Evolutionary conservation across 2,113 vertebrate species (phyloP).

Genomic region (Anser brachyrhynchus): DNA sequence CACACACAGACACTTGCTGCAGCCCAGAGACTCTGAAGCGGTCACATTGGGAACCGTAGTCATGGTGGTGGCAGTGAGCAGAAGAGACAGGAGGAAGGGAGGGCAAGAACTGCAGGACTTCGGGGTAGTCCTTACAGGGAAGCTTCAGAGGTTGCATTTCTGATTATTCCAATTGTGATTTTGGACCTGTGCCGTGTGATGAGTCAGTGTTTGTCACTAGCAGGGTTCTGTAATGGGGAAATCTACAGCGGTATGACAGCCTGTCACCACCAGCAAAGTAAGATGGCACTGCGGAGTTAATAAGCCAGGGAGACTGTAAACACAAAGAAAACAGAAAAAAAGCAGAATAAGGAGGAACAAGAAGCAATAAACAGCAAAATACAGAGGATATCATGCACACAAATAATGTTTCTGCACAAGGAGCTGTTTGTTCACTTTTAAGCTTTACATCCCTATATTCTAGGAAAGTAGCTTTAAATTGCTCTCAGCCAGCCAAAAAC

Average conservation of each 20-base stretch:
- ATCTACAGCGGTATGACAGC: background rate
- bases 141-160: background rate
- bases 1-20: rapidly evolving
- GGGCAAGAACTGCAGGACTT: background rate
- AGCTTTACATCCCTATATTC: background rate
- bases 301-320: background rate
- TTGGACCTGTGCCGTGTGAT: rapidly evolving
- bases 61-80: background rate
- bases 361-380: background rate
- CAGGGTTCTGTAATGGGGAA: background rate
- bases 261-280: conserved; percentile 44
- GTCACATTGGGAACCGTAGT: rapidly evolving
- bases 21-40: background rate
- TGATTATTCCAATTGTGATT: background rate
- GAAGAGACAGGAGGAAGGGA: background rate
- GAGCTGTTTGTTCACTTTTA: background rate
- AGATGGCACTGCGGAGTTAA: background rate
- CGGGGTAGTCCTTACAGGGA: background rate
- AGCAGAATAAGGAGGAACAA: background rate
- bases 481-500: background rate
- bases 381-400: background rate
- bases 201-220: conserved; percentile 32
- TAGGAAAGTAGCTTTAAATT: background rate
- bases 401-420: background rate
- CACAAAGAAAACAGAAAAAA: background rate